These are phyloP conservation scores for Belonocnema kinseyi DNA, from an alignment of 1,140 invertebrate genomes.

Conservation along the genomic window DNA sequence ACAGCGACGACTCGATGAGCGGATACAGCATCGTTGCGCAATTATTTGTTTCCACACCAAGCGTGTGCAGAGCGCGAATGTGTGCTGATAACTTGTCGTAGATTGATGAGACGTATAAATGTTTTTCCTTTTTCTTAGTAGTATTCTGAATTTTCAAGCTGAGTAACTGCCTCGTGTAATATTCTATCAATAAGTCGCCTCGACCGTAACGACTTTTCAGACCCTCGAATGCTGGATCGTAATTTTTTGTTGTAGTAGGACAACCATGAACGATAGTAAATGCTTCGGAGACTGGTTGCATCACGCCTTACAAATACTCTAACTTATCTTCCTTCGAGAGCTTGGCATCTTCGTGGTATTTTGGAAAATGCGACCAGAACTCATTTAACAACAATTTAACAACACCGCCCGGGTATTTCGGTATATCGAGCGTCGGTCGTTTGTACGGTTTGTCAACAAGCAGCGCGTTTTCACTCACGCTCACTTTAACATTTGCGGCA, in stretches of 20 bases:
- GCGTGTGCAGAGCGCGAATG: no score
- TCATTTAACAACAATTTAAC: no score
- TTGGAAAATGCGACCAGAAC: no score
- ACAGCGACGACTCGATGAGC: constrained; percentile 63
- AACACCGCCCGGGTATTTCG: no score
- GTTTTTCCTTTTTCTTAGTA: constrained; percentile 18
- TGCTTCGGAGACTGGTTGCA: constrained; percentile 39
- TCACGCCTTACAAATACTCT: constrained; percentile 53
- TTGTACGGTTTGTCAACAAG: no score
- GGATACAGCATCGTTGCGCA: constrained; percentile 62
- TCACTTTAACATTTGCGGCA: no score
- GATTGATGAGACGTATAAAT: background rate
- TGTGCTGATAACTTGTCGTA: no score
- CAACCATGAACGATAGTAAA: constrained; percentile 53
- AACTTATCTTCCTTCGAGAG: constrained; percentile 52
- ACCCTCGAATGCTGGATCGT: constrained; percentile 45
- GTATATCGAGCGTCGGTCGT: no score
- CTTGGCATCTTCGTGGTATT: no score
- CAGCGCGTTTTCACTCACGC: no score
- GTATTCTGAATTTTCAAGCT: constrained; percentile 46
- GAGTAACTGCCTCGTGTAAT: constrained; percentile 61
- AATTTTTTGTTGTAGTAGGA: constrained; percentile 45
- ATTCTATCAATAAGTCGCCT: constrained; percentile 59
- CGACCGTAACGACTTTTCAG: constrained; percentile 58
- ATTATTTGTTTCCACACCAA: constrained; percentile 17